Evolutionary conservation across 2,888 invertebrate species (phyloP), one percentile per base, ranked within the genome.

Genomic region (Gortyna flavago): DNA sequence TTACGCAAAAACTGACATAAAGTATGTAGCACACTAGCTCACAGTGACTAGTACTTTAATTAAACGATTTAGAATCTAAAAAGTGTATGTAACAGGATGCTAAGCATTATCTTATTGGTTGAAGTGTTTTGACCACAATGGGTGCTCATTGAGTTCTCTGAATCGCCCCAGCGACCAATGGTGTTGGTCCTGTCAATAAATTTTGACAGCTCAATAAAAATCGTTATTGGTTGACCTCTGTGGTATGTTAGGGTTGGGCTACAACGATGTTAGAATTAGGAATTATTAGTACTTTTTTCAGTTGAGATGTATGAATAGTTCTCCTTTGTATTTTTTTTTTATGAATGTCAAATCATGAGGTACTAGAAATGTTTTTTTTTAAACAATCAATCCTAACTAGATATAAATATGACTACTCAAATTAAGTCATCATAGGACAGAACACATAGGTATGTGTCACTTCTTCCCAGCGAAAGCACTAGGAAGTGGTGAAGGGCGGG

Each of bases 61-160:
- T 87, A 92, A 91, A 85, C 91, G 85, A 94, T 94, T 94, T 94
- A 85, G 83, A 94, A 77, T 88, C 93, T 72, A 74, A 81, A 89
- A 88, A 86, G 90, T 85, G 80, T 85, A 80, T 85, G 79, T 59
- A 81, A 81, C 93, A 93, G 93, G 93, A 93, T 91, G 87, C 80
- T 16, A 62, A 75, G 75, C 76, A 76, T 51, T 72, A 77, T 86
- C 88, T 89, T 86, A 91, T 92, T 91, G 92, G 93, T 83, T 51
- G 79, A 78, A 81, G 61, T 64, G 81, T 83, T 85, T 87, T 72
- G 70, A 79, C 81, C 79, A 90, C 90, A 91, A 90, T 91, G 81
- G 87, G 83, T 81, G 67, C 83, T 89, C 85, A 83, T 72, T 85
- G 72, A 75, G 72, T 88, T 89, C 89, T 75, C 16, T 82, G 89